phyloP scores from a whole-genome alignment of 2,113 vertebrate genomes.

The Nothocercus julius region DNA sequence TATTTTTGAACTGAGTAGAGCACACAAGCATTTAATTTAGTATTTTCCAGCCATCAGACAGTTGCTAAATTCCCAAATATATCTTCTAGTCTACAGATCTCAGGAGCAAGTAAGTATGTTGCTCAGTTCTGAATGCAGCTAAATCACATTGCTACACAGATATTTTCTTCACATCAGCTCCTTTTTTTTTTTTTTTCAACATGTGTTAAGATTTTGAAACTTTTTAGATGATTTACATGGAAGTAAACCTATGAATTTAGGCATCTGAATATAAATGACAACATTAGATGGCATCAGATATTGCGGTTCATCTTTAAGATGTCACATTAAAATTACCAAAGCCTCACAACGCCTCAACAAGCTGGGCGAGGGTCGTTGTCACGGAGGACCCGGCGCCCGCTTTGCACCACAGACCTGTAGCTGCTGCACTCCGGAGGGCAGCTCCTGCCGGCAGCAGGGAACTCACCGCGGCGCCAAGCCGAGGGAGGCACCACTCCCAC shows the following conservation, averaged over 20 bases:
- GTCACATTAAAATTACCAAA: not conserved
- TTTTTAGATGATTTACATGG: not conserved
- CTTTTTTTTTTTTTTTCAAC: not conserved
- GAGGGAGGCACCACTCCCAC: too few relatives aligned
- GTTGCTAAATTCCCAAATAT: not conserved
- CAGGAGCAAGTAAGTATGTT: not conserved
- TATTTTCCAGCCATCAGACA: not conserved
- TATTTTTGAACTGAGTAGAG: conserved; percentile 1
- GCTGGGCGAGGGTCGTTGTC: not conserved
- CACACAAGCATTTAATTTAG: not conserved
- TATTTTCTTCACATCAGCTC: not conserved
- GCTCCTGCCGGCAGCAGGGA: too few relatives aligned
- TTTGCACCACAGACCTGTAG: not conserved
- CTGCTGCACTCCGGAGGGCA: not conserved
- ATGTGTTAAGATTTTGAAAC: not conserved
- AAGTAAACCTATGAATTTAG: not conserved
- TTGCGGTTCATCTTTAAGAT: not conserved
- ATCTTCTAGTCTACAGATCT: not conserved
- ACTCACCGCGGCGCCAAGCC: too few relatives aligned
- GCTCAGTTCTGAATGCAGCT: not conserved
- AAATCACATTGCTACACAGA: not conserved
- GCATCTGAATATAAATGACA: not conserved
- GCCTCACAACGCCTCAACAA: not conserved
- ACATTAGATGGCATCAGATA: not conserved
- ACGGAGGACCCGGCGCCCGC: not conserved